phyloP scores from a whole-genome alignment of 2,888 invertebrate species.

The Augochlorella aurata region DNA sequence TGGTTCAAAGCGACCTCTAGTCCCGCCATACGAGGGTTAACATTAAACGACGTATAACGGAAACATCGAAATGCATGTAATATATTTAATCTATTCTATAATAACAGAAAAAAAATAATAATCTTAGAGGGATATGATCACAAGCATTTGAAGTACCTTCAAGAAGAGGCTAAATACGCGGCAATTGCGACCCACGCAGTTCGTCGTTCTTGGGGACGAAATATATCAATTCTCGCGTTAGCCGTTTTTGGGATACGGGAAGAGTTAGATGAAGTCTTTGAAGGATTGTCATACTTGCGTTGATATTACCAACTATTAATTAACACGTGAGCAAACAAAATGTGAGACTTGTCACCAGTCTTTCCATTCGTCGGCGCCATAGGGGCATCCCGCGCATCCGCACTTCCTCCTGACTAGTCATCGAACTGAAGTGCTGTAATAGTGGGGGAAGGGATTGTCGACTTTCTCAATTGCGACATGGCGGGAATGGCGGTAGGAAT shows the following conservation, averaged over 20 bases:
- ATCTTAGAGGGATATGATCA: conserved; percentile 68
- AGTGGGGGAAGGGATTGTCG: no score
- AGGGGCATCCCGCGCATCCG: no score
- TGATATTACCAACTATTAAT: conserved; percentile 29
- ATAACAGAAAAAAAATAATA: conserved; percentile 63
- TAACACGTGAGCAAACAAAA: no score
- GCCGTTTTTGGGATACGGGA: conserved; percentile 82
- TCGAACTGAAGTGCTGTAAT: no score
- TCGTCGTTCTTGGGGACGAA: conserved; percentile 60
- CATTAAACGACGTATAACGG: background rate
- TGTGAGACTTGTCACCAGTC: no score
- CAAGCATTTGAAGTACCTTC: conserved; percentile 69
- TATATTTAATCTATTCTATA: conserved; percentile 4
- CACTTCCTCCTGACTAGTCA: no score
- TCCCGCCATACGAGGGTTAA: background rate
- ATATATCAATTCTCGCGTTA: conserved; percentile 76
- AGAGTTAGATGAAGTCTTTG: conserved; percentile 81
- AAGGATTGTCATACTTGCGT: conserved; percentile 72
- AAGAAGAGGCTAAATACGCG: conserved; percentile 58
- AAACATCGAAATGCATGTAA: background rate
- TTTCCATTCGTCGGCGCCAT: no score
- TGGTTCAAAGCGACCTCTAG: background rate
- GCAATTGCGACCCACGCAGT: conserved; percentile 61
- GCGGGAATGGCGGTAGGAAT: no score
- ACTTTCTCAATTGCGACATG: no score